Evolutionary conservation across 2,888 invertebrate species (phyloP).

Genomic region (Hyppa rectilinea): DNA sequence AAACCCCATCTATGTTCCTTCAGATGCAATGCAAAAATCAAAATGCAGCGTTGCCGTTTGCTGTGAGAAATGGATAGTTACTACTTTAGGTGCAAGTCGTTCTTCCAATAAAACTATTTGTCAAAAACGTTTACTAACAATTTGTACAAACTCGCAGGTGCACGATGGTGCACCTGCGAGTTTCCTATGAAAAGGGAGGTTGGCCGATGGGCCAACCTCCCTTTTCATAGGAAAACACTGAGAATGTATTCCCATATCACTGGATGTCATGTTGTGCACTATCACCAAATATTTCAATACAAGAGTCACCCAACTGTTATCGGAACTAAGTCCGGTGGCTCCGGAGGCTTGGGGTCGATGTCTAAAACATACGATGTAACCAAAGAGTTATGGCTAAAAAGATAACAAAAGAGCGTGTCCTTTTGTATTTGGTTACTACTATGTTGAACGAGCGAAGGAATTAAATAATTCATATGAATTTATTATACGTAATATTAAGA

Average conservation of each 20-base stretch:
- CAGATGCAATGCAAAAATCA: no score
- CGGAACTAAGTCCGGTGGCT: not conserved
- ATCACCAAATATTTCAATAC: not conserved
- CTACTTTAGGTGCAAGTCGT: not conserved
- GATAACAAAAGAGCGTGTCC: constrained; percentile 15
- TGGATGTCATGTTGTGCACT: not conserved
- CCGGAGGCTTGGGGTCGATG: not conserved
- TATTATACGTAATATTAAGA: no score
- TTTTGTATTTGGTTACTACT: no score
- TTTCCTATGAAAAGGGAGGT: no score
- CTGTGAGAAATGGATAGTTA: not conserved
- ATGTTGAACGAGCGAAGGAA: no score
- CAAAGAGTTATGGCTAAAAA: constrained; percentile 24
- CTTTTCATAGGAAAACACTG: not conserved
- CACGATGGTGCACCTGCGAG: no score
- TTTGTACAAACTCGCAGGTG: no score
- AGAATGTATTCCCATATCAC: not conserved
- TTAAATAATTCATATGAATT: no score
- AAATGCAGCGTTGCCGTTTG: no score
- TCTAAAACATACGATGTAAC: constrained; percentile 29
- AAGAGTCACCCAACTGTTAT: constrained; percentile 13
- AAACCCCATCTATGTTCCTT: no score
- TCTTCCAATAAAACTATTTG: not conserved
- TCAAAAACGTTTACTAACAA: not conserved
- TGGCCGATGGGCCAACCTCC: no score